These are phyloP conservation scores for Andricus curvator DNA, from an alignment of 2,888 invertebrate genomes.

Conservation along the genomic window DNA sequence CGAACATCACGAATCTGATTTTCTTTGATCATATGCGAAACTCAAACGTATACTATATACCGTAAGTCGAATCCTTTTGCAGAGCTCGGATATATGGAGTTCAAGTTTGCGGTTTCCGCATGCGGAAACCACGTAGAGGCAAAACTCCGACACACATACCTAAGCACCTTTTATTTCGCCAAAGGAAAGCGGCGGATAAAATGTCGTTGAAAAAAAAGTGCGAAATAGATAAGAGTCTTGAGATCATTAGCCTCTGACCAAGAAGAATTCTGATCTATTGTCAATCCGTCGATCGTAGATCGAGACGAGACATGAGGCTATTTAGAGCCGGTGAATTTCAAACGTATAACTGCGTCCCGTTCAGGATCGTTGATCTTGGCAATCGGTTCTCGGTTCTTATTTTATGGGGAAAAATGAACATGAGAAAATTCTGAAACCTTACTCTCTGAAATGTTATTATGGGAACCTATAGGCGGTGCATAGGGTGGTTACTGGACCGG, in stretches of 20 bases:
- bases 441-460: too few species aligned
- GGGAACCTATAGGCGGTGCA: too few species aligned
- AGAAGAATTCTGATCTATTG: constrained; percentile 10
- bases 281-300: constrained; percentile 7
- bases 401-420: too few species aligned
- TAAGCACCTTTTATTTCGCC: too few species aligned
- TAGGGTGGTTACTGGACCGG: too few species aligned
- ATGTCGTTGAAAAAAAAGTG: neutral
- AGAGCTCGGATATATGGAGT: neutral
- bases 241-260: constrained; percentile 15
- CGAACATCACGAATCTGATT: neutral
- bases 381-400: constrained; percentile 4
- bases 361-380: constrained; percentile 21
- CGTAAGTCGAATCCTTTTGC: neutral
- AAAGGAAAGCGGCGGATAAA: neutral
- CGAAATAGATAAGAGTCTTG: constrained; percentile 8
- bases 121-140: constrained; percentile 6
- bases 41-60: neutral
- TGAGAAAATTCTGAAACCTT: too few species aligned
- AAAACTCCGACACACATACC: too few species aligned
- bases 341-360: neutral
- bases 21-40: neutral
- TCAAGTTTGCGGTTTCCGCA: too few species aligned
- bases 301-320: neutral
- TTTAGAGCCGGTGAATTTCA: constrained; percentile 4